Conservation (phyloP, 2,888 invertebrate species). For the Smittia sp. region DNA sequence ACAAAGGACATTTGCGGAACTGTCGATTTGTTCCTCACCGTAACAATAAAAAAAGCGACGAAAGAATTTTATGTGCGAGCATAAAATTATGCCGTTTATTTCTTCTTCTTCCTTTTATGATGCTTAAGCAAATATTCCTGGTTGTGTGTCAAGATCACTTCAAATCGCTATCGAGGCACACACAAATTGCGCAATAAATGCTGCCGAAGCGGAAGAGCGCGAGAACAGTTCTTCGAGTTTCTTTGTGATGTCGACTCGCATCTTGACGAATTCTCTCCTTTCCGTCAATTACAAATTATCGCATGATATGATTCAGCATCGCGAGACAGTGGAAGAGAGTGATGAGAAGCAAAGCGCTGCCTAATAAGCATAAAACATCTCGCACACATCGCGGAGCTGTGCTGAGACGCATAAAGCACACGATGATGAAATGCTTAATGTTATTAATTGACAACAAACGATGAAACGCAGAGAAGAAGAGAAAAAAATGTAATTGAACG, state of each 20-base stretch:
- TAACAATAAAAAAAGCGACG: conserved; percentile 1
- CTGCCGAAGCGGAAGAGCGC: background rate
- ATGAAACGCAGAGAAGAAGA: background rate
- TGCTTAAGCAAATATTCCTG: conserved; percentile 3
- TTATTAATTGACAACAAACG: conserved; percentile 36
- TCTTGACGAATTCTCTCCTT: background rate
- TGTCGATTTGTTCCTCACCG: conserved; percentile 33
- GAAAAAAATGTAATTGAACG: conserved; percentile 37
- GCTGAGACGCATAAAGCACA: conserved; percentile 4
- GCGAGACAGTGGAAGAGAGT: background rate
- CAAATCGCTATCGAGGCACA: conserved; percentile 2
- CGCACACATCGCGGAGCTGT: background rate
- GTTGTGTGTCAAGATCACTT: background rate
- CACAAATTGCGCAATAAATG: conserved; percentile 25
- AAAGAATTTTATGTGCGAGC: background rate
- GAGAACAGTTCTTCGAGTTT: background rate
- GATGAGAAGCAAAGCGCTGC: background rate
- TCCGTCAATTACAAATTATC: background rate
- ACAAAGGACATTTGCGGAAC: conserved; percentile 36
- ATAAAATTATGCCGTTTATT: conserved; percentile 24
- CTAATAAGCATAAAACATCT: conserved; percentile 26
- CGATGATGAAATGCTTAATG: conserved; percentile 27
- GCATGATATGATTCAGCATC: background rate
- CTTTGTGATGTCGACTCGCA: background rate
- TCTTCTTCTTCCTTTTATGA: background rate